These are phyloP conservation scores for Pluvianellus socialis DNA, from an alignment of 2,113 vertebrate species.

Conservation along the genomic window DNA sequence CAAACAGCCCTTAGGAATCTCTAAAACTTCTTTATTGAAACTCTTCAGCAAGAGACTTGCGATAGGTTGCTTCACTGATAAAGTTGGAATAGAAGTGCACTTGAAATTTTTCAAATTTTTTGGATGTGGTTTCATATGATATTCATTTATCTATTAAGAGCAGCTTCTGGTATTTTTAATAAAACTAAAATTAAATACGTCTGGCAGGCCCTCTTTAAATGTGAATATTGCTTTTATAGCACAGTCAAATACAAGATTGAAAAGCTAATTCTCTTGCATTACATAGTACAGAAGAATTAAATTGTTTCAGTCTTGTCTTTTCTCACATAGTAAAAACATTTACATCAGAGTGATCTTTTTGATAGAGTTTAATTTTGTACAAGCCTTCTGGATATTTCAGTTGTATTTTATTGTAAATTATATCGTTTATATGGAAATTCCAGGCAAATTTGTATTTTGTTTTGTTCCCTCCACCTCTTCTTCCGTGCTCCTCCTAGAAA, in stretches of 20 bases:
- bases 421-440: not conserved
- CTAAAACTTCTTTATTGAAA: not conserved
- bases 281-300: not conserved
- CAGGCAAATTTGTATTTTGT: not conserved
- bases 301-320: not conserved
- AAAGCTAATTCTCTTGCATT: not conserved
- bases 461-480: not conserved
- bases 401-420: not conserved
- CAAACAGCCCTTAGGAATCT: not conserved
- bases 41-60: not conserved
- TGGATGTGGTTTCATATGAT: not conserved
- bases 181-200: not conserved
- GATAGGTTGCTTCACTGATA: not conserved
- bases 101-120: not conserved
- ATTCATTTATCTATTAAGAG: conserved; percentile 4
- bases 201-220: not conserved
- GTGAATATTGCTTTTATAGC: not conserved
- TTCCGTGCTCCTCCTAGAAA: not conserved
- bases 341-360: not conserved
- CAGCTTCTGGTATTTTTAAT: conserved; percentile 19
- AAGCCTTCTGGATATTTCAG: not conserved
- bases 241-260: not conserved
- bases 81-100: not conserved
- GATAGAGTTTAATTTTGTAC: not conserved
- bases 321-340: not conserved